Evolutionary conservation across 2,797 vertebrate species (phyloP).

Genomic region (Phoeniculus purpureus): DNA sequence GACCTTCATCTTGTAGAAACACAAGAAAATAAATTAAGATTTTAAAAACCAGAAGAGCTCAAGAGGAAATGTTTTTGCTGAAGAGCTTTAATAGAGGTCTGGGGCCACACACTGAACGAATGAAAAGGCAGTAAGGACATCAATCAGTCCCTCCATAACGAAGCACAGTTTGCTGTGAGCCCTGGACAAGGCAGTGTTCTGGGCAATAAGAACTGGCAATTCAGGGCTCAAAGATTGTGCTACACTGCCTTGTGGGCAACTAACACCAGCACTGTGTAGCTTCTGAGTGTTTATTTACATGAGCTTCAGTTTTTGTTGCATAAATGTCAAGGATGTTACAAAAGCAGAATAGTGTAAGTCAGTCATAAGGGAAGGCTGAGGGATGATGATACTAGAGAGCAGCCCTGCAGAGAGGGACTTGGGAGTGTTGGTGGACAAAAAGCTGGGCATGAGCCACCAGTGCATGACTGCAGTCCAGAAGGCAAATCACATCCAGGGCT

Average conservation of each 20-base stretch:
- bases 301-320: not conserved
- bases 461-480: no score
- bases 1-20: conserved; percentile 47
- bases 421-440: no score
- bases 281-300: not conserved
- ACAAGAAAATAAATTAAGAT: conserved; percentile 62
- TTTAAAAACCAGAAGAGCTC: not conserved
- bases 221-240: not conserved
- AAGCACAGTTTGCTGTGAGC: not conserved
- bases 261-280: not conserved
- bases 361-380: not conserved
- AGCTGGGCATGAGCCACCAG: no score
- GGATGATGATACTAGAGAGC: no score
- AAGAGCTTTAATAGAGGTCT: conserved; percentile 45
- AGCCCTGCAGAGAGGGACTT: no score
- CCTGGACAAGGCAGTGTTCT: not conserved
- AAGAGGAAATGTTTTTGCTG: conserved; percentile 36
- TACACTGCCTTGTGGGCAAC: not conserved
- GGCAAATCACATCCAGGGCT: no score
- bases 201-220: not conserved
- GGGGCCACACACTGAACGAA: not conserved
- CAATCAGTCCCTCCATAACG: not conserved
- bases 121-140: not conserved
- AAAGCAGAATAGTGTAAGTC: not conserved
- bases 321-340: not conserved